Evolutionary conservation across 1,140 invertebrate genomes (phyloP).

Genomic region (Charaxes varanes): DNA sequence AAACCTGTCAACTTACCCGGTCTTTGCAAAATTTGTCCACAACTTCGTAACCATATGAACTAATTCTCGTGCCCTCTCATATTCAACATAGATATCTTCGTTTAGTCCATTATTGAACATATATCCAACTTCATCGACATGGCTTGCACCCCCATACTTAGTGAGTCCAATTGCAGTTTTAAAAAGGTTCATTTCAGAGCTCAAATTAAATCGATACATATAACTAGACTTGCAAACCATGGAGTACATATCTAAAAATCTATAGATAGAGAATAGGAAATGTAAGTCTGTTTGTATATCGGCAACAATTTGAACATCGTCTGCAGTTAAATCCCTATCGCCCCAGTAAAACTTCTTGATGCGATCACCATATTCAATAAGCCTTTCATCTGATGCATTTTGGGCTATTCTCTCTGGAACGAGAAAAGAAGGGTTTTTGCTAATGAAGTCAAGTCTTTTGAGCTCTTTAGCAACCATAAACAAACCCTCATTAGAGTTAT

Average conservation of each 20-base stretch:
- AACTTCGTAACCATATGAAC: conserved; percentile 73
- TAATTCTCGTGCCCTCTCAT: conserved; percentile 40
- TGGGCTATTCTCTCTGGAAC: conserved; percentile 50
- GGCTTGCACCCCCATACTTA: conserved; percentile 70
- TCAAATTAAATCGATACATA: conserved; percentile 70
- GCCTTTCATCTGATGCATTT: conserved; percentile 29
- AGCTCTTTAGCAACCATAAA: conserved; percentile 40
- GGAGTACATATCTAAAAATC: conserved; percentile 47
- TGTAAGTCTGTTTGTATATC: conserved; percentile 25
- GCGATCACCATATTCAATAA: conserved; percentile 46
- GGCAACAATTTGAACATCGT: conserved; percentile 17
- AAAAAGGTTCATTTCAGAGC: conserved; percentile 51
- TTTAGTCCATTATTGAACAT: conserved; percentile 73
- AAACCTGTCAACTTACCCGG: conserved; percentile 78
- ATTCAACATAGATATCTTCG: conserved; percentile 37
- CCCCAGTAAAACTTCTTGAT: conserved; percentile 71
- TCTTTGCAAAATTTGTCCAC: conserved; percentile 83
- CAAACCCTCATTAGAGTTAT: conserved; percentile 75
- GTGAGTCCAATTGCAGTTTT: conserved; percentile 31
- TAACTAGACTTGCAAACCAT: conserved; percentile 44
- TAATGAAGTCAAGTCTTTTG: conserved; percentile 42
- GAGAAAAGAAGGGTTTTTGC: conserved; percentile 42
- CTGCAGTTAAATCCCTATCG: conserved; percentile 33
- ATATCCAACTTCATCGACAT: conserved; percentile 80
- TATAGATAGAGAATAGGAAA: conserved; percentile 42